Evolutionary conservation across 2,888 invertebrate species (phyloP).

Genomic region (Heliconius hortense): DNA sequence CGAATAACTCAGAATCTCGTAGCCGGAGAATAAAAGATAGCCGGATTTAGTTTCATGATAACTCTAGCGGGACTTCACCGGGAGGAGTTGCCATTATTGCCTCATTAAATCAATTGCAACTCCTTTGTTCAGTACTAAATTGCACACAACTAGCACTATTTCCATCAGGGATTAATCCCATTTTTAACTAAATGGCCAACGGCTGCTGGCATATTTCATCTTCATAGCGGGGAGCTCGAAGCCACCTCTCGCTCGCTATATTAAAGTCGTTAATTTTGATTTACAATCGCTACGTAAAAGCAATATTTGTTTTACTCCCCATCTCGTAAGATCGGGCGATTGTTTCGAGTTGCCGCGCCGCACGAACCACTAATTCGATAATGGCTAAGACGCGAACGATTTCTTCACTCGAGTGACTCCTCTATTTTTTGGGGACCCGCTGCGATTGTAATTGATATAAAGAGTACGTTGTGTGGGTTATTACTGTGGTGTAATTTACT

Average conservation of each 20-base stretch:
- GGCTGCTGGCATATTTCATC: constrained; percentile 73
- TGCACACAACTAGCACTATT: constrained; percentile 76
- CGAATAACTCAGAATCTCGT: constrained; percentile 20
- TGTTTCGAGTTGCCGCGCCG: constrained; percentile 57
- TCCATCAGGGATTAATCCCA: constrained; percentile 79
- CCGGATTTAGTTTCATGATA: constrained; percentile 35
- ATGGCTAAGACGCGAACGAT: constrained; percentile 63
- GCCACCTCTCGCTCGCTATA: constrained; percentile 74
- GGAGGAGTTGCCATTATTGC: constrained; percentile 43
- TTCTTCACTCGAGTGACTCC: constrained; percentile 63
- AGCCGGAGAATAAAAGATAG: constrained; percentile 28
- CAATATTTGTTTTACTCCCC: constrained; percentile 81
- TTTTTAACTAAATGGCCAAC: constrained; percentile 80
- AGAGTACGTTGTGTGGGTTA: constrained; percentile 44
- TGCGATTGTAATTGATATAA: constrained; percentile 47
- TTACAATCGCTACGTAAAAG: constrained; percentile 80
- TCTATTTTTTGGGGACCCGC: constrained; percentile 48
- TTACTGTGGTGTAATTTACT: constrained; percentile 6
- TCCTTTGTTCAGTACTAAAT: constrained; percentile 60
- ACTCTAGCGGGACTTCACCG: constrained; percentile 36
- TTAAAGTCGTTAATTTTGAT: constrained; percentile 83
- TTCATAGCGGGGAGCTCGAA: constrained; percentile 73
- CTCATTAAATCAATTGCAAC: constrained; percentile 62
- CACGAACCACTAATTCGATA: constrained; percentile 74
- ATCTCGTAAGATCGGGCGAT: constrained; percentile 70